Conservation (phyloP, 2,888 invertebrate species). For the Netelia virgata region DNA sequence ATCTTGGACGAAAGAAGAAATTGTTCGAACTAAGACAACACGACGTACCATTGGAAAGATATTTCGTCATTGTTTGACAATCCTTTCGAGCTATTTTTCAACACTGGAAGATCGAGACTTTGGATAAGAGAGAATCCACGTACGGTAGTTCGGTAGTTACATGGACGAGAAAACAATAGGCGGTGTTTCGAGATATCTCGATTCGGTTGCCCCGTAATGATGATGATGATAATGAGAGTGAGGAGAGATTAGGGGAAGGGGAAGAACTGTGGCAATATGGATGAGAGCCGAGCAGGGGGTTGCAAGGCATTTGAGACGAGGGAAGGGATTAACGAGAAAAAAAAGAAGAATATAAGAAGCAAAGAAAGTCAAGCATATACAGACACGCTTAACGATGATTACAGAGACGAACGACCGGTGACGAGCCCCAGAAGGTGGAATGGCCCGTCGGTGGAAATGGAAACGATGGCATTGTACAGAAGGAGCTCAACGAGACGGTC, state of each 20-base stretch:
- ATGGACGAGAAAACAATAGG: slow-evolving; percentile 56
- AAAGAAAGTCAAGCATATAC: slow-evolving; percentile 24
- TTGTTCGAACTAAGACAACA: not conserved
- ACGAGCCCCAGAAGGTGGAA: slow-evolving; percentile 82
- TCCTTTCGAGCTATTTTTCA: not conserved
- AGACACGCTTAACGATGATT: slow-evolving; percentile 70
- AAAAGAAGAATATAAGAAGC: slow-evolving; percentile 2
- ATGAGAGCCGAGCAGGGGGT: not conserved
- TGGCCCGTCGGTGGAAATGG: slow-evolving; percentile 75
- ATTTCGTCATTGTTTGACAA: slow-evolving; percentile 52
- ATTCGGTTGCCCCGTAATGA: slow-evolving; percentile 45
- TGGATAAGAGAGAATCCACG: slow-evolving; percentile 32
- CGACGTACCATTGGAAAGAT: slow-evolving; percentile 13
- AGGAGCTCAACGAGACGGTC: slow-evolving; percentile 92
- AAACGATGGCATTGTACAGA: slow-evolving; percentile 90
- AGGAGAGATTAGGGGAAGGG: not conserved
- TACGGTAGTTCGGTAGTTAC: slow-evolving; percentile 17
- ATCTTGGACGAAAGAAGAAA: not conserved
- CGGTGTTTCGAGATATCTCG: slow-evolving; percentile 58
- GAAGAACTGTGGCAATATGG: slow-evolving; percentile 5
- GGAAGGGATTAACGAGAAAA: not conserved
- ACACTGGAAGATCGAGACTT: slow-evolving; percentile 28
- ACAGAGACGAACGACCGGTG: slow-evolving; percentile 86
- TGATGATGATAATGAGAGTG: slow-evolving; percentile 12
- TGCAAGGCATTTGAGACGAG: not conserved